A percentile compares a stretch with the other conserved stretches of the same genome.
These are phyloP conservation scores for Pseudococcus jackbeardsleyi DNA, from an alignment of 2,888 invertebrate genomes.

Conservation along the genomic window DNA sequence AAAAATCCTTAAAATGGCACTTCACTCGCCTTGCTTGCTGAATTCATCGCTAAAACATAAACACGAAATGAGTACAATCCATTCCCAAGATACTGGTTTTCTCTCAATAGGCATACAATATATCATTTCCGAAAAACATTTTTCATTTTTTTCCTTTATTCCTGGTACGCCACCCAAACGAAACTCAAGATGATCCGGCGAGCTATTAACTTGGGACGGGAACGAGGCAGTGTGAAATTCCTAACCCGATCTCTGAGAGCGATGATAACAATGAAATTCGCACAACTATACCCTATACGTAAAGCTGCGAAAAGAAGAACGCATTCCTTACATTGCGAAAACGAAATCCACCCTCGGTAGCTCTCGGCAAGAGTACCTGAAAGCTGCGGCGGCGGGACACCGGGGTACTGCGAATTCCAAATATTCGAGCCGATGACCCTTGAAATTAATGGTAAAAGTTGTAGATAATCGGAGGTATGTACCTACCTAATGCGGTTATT, in stretches of 20 bases:
- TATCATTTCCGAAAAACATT: too few species aligned
- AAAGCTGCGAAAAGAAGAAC: conserved; percentile 21
- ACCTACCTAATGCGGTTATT: conserved; percentile 21
- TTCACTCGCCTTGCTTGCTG: too few species aligned
- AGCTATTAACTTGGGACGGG: neutral
- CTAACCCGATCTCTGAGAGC: neutral
- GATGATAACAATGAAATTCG: conserved; percentile 41
- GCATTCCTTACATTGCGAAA: conserved; percentile 39
- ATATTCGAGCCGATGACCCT: conserved; percentile 48
- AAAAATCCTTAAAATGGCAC: too few species aligned
- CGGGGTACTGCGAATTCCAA: neutral
- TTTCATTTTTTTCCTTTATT: too few species aligned
- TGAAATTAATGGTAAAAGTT: conserved; percentile 49
- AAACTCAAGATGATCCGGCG: neutral
- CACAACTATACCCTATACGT: neutral
- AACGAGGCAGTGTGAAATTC: neutral
- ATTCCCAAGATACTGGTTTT: too few species aligned
- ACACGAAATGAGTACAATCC: too few species aligned
- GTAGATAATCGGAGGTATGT: conserved; percentile 7
- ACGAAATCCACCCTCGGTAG: neutral
- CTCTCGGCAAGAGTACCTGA: neutral
- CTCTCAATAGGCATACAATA: too few species aligned
- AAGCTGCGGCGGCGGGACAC: neutral
- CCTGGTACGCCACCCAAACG: too few species aligned
- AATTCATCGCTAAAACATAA: too few species aligned